Evolutionary conservation across 2,113 vertebrate genomes (phyloP), one percentile per base, ranked within the genome.

Genomic region (Calypte anna): DNA sequence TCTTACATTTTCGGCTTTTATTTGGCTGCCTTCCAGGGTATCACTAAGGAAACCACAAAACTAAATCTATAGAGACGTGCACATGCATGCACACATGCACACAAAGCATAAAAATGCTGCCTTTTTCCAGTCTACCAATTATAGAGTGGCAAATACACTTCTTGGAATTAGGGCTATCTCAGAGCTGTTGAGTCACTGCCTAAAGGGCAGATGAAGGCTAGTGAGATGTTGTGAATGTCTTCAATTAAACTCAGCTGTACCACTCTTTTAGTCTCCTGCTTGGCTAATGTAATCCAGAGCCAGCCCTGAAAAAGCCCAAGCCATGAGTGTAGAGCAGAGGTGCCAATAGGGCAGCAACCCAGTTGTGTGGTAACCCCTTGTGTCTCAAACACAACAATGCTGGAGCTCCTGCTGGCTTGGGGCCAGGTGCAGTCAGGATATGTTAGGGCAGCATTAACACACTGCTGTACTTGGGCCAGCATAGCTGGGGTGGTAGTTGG

Each of bases 21-120:
- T 64, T 88, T 96, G 90, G 91, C 96, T 89, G 58, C 50, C 64
- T 83, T 75, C 92, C 92, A 94, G 40, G 24, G 30, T 53, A 74
- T 62, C 22, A 8, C 87, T 72, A 40, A 59, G 87, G 91, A 95
- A 94, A 90, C 88, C 72, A 87, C 63, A 82, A 67, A 69, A 74
- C 54, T 76, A 25, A 70, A 70, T 80, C 38, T 68, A 50, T 8
- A 57, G 69, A 91, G 18, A 58, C 7, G 14, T 27, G 5, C 1
- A 0, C 6, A 4, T 4, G 10, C 1, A 5, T 3, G 2, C 14
- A 21, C 50, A 62, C 1, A 5, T 3, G 2, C 14, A 21, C 50
- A 62, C 6, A 55, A 1, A 33, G 19, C 27, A 40, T 13, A 91
- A 88, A 72, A 75, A 80, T 18, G 10, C 69, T 85, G n/a, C 31